Evolutionary conservation across 2,888 invertebrate genomes (phyloP).

Genomic region (Pristionchus fissidentatus): DNA sequence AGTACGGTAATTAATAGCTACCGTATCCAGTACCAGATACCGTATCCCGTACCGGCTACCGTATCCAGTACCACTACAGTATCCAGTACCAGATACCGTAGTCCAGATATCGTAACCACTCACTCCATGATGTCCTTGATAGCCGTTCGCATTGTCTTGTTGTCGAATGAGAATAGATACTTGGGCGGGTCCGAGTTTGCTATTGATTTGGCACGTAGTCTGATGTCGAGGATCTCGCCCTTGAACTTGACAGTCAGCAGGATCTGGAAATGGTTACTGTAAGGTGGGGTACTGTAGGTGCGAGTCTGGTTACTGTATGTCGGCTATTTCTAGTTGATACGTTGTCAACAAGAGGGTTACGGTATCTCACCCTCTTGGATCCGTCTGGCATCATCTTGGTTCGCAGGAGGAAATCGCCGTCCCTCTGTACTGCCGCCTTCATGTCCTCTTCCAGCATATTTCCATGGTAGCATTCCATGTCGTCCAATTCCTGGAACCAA

Average conservation of each 20-base stretch:
- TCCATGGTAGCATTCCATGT: slow-evolving; percentile 16
- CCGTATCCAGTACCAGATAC: background rate
- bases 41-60: background rate
- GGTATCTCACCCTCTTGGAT: background rate
- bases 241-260: background rate
- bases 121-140: no score
- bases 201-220: background rate
- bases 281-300: no score
- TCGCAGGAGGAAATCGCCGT: slow-evolving; percentile 22
- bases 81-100: background rate
- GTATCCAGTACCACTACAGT: no score
- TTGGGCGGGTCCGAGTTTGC: no score
- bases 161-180: no score
- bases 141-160: no score
- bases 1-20: no score
- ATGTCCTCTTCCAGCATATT: slow-evolving; percentile 32
- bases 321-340: no score
- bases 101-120: background rate
- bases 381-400: background rate
- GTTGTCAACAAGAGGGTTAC: no score
- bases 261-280: background rate
- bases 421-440: background rate
- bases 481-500: slow-evolving; percentile 22
- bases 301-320: background rate
- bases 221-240: background rate